These are phyloP conservation scores for Melanotaenia boesemani DNA, from an alignment of 2,797 vertebrate species.

Conservation along the genomic window DNA sequence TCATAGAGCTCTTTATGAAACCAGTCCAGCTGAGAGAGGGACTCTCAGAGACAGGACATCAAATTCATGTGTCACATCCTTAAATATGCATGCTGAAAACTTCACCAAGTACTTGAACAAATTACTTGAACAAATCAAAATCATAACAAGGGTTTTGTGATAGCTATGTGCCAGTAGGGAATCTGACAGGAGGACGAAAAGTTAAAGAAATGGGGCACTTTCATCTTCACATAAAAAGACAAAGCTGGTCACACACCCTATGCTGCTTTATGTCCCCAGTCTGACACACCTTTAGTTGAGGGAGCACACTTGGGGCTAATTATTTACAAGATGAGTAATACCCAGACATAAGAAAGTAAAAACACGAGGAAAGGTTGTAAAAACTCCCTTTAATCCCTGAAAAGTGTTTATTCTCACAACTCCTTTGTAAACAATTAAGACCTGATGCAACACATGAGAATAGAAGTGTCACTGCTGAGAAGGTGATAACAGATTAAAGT, in stretches of 20 bases:
- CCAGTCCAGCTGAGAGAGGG: slow-evolving; percentile 62
- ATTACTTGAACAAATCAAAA: slow-evolving; percentile 32
- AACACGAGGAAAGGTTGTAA: slow-evolving; percentile 30
- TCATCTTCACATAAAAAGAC: slow-evolving; percentile 16
- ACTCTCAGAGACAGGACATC: slow-evolving; percentile 40
- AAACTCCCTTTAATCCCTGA: background rate
- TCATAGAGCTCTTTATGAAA: slow-evolving; percentile 78
- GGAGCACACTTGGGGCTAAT: slow-evolving; percentile 53
- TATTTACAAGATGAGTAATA: slow-evolving; percentile 56
- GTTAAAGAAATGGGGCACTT: slow-evolving; percentile 3
- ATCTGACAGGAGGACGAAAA: background rate
- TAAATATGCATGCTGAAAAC: slow-evolving; percentile 32
- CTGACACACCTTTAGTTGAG: slow-evolving; percentile 60
- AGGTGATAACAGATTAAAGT: background rate
- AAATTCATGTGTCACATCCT: slow-evolving; percentile 61
- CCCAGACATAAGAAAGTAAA: slow-evolving; percentile 15
- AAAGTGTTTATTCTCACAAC: background rate
- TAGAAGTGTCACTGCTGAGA: background rate
- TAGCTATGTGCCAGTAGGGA: slow-evolving; percentile 10
- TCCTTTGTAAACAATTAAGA: background rate
- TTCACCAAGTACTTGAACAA: slow-evolving; percentile 22
- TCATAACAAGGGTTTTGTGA: slow-evolving; percentile 33
- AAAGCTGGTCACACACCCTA: slow-evolving; percentile 39
- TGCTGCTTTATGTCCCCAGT: slow-evolving; percentile 42
- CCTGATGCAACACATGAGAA: background rate